phyloP scores from a whole-genome alignment of 2,888 invertebrate genomes.

The Anoncus sp. region DNA sequence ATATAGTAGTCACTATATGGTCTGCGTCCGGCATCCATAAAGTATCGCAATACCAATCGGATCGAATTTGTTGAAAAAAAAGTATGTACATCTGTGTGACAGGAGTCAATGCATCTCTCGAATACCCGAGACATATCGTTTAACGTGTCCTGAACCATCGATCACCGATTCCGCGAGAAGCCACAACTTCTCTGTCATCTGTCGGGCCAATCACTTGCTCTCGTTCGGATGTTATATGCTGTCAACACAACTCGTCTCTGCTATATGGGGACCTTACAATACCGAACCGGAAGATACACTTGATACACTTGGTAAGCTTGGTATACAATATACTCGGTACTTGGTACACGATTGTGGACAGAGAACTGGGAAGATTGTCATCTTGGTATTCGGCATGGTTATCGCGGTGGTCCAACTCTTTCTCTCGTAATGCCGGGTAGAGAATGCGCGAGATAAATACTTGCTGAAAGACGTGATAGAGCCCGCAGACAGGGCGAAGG shows the following conservation, averaged over 20 bases:
- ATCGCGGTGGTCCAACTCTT: conserved; percentile 61
- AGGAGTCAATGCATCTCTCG: conserved; percentile 46
- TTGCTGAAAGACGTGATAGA: conserved; percentile 41
- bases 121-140: conserved; percentile 37
- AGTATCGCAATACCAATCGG: conserved; percentile 47
- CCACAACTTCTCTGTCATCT: conserved; percentile 36
- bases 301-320: conserved; percentile 26
- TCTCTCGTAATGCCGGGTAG: conserved; percentile 32
- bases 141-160: conserved; percentile 39
- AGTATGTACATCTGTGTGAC: conserved; percentile 30
- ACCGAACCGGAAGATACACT: conserved; percentile 38
- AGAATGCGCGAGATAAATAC: conserved; percentile 60
- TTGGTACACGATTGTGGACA: conserved; percentile 52
- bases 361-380: conserved; percentile 69
- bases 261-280: conserved; percentile 35
- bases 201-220: conserved; percentile 40
- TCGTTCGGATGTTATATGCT: conserved; percentile 42
- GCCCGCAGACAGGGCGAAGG: conserved; percentile 23
- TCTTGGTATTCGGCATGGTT: conserved; percentile 72
- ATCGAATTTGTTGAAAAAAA: conserved; percentile 33
- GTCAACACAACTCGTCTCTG: conserved; percentile 37
- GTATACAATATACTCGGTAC: conserved; percentile 35
- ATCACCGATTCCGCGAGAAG: conserved; percentile 53
- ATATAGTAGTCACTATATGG: conserved; percentile 25
- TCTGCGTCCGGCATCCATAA: conserved; percentile 32